phyloP scores from a whole-genome alignment of 2,113 vertebrate genomes.

The Platysternon megacephalum region DNA sequence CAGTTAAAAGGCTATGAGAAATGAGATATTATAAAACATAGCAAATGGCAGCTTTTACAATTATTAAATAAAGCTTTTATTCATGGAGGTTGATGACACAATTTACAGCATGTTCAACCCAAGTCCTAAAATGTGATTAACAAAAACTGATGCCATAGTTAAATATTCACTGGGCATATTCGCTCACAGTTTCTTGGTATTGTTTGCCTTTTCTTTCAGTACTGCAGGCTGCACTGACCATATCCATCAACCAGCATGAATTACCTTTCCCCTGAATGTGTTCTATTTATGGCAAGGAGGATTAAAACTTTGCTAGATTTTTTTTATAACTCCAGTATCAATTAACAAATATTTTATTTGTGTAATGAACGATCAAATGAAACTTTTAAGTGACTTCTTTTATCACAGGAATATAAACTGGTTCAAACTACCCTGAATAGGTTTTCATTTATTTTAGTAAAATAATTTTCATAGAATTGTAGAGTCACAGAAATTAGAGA shows the following conservation, averaged over 20 bases:
- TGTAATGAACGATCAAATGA: not conserved
- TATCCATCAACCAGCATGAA: conserved; percentile 26
- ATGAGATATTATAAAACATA: conserved; percentile 67
- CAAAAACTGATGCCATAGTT: conserved; percentile 47
- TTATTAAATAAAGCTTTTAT: conserved; percentile 72
- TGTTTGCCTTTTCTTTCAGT: conserved; percentile 36
- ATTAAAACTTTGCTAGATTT: conserved; percentile 54
- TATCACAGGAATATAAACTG: conserved; percentile 38
- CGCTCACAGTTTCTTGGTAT: conserved; percentile 11
- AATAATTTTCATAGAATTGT: conserved; percentile 15
- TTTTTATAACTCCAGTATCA: conserved; percentile 67
- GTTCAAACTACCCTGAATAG: conserved; percentile 33
- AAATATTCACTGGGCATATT: conserved; percentile 13
- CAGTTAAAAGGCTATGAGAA: not conserved
- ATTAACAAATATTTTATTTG: conserved; percentile 69
- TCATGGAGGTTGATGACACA: conserved; percentile 48
- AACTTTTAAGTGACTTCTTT: conserved; percentile 3
- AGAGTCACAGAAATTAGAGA: not conserved
- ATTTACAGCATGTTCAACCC: conserved; percentile 47
- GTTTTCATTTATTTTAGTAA: conserved; percentile 7
- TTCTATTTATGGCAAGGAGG: conserved; percentile 12
- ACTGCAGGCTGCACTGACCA: not conserved
- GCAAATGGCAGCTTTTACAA: conserved; percentile 65
- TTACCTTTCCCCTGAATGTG: conserved; percentile 44
- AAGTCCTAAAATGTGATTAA: conserved; percentile 56